phyloP scores from a whole-genome alignment of 2,113 vertebrate genomes.

The Xenopus tropicalis region DNA sequence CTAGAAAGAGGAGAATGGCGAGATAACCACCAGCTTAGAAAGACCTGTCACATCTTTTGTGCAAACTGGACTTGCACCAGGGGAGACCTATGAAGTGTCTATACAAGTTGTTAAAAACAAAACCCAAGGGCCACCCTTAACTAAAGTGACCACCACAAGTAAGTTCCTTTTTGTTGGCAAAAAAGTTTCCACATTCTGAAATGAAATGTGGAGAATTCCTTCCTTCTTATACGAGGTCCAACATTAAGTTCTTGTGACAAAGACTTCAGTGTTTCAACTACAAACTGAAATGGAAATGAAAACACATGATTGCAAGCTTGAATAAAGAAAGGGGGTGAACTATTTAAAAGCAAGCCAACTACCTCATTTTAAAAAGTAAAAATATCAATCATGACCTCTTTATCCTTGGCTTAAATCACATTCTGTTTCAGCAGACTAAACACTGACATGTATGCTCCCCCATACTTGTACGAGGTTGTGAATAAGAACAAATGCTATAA shows the following conservation, averaged over 20 bases:
- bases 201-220: neutral
- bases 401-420: conserved; percentile 7
- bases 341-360: conserved; percentile 29
- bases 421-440: conserved; percentile 40
- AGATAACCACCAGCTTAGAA: conserved; percentile 81
- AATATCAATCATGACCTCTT: conserved; percentile 23
- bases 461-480: conserved; percentile 15
- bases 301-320: conserved; percentile 13
- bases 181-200: neutral
- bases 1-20: conserved; percentile 92
- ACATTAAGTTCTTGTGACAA: conserved; percentile 22
- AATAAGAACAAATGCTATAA: conserved; percentile 22
- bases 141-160: conserved; percentile 85
- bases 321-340: conserved; percentile 16
- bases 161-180: conserved; percentile 53
- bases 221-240: conserved; percentile 7
- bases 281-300: conserved; percentile 15
- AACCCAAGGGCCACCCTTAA: conserved; percentile 81
- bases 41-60: conserved; percentile 84
- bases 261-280: conserved; percentile 21
- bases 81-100: conserved; percentile 93
- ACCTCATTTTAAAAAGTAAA: conserved; percentile 37
- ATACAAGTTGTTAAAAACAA: conserved; percentile 92
- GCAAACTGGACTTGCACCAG: conserved; percentile 90
- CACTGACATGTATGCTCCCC: conserved; percentile 26